Base-by-base conservation (phyloP, 2,888 invertebrate species). In the Apamea epomidion region DNA sequence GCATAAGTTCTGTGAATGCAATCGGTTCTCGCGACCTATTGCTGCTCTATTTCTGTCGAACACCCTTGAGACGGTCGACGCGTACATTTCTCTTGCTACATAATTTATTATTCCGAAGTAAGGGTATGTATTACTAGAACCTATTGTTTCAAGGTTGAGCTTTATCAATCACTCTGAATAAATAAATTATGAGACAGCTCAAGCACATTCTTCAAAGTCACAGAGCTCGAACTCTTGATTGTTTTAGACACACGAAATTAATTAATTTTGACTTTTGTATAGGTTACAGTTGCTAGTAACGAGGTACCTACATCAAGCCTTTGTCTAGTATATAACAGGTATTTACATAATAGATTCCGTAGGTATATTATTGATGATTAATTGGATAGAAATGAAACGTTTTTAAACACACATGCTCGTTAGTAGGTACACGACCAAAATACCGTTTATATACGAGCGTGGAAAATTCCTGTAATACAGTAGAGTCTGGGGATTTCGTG, bases 1-100 rank as follows among this genome's bases (percentile, higher is more conserved):
- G 93, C 92, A 93, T 93, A 91, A 90, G 92, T 91, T 94, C 92
- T 85, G 83, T 90, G 92, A 93, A 93, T 92, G 92, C 92, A 93
- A 89, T 90, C 86, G 72, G 80, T 88, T 84, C 85, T 81, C 70
- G 83, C 85, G 89, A 90, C 84, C 83, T 84, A 91, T 93, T 90
- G 91, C 91, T 89, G 91, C 86, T 92, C 92, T 93, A 94, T 93
- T 94, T 91, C 78, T 79, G 84, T 75, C 29, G 25, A 77, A 77
- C 83, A 87, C 80, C 91, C 91, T 91, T 91, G 91, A 90, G 82
- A 77, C 76, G 74, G 60, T 74, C 78, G 71, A 83, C 64, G 72
- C 73, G 75, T 74, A 77, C 74, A 77, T 60, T 76, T 87, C 88
- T 74, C 81, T 80, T 67, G 73, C 81, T 89, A 87, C 87, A 91